Conservation (phyloP, 2,888 invertebrate genomes). For the Fissipunctia ypsillon region DNA sequence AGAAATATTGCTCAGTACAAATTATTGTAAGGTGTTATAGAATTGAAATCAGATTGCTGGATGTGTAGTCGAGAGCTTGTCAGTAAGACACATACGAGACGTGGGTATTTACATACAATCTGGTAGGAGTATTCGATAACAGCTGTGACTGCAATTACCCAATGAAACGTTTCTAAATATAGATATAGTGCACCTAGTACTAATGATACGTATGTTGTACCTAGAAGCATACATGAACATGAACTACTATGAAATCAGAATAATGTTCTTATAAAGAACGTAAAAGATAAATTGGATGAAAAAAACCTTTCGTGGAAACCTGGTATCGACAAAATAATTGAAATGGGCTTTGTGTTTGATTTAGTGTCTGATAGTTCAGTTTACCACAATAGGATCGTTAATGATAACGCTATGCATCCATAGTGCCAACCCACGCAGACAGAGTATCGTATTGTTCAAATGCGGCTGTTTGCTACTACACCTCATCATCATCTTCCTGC, state of each 20-base stretch:
- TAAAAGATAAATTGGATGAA: background rate
- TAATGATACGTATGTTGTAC: background rate
- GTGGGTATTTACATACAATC: slow-evolving; percentile 24
- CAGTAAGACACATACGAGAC: slow-evolving; percentile 44
- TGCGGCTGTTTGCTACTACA: no score
- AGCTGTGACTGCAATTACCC: slow-evolving; percentile 13
- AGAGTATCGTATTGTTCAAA: no score
- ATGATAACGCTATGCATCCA: no score
- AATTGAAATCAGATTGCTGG: slow-evolving; percentile 55
- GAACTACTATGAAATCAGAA: background rate
- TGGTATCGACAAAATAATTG: background rate
- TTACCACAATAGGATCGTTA: background rate
- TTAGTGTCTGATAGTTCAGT: background rate
- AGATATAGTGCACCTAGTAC: no score
- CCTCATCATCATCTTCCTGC: no score
- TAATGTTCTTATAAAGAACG: background rate
- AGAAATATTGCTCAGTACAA: slow-evolving; percentile 31
- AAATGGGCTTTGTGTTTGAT: background rate
- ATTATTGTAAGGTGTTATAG: slow-evolving; percentile 45
- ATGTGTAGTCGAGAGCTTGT: slow-evolving; percentile 42
- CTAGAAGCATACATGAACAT: no score
- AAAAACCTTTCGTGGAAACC: slow-evolving; percentile 1
- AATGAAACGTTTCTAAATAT: background rate
- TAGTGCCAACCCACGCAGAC: no score
- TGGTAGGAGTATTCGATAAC: background rate